Evolutionary conservation across 2,797 vertebrate species (phyloP).

Genomic region (Pantherophis vulpinus): DNA sequence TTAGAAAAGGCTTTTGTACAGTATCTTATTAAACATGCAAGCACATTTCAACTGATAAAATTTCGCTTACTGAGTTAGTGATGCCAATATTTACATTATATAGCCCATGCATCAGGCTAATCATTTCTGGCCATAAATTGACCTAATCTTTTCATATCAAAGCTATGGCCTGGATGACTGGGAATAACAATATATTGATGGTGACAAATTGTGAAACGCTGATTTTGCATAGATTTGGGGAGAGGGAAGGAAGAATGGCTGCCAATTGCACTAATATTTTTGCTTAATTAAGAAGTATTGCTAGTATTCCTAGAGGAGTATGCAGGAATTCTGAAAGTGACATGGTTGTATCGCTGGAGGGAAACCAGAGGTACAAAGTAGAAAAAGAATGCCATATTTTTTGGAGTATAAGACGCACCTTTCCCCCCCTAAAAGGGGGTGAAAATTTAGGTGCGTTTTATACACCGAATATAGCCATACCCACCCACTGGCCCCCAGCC

Average conservation of each 20-base stretch:
- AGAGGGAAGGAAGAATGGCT: not conserved
- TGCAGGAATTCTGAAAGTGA: not conserved
- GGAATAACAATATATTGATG: no score
- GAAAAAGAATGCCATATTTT: not conserved
- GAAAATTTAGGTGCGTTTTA: no score
- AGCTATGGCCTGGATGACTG: not conserved
- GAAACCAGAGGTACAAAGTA: not conserved
- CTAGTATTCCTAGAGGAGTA: not conserved
- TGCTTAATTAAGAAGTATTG: not conserved
- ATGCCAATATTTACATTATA: not conserved
- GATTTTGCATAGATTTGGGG: not conserved
- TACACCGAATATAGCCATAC: no score
- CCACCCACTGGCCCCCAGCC: no score
- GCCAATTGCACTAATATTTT: not conserved
- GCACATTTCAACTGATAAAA: not conserved
- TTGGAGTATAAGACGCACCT: no score
- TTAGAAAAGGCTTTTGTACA: not conserved
- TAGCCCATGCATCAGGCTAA: not conserved
- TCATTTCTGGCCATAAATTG: not conserved
- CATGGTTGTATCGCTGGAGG: not conserved
- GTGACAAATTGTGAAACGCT: no score
- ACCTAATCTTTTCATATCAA: not conserved
- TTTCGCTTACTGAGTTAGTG: not conserved
- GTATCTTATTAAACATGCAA: not conserved
- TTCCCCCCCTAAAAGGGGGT: no score